Conservation (phyloP, 2,113 vertebrate genomes). For the Bufo bufo region DNA sequence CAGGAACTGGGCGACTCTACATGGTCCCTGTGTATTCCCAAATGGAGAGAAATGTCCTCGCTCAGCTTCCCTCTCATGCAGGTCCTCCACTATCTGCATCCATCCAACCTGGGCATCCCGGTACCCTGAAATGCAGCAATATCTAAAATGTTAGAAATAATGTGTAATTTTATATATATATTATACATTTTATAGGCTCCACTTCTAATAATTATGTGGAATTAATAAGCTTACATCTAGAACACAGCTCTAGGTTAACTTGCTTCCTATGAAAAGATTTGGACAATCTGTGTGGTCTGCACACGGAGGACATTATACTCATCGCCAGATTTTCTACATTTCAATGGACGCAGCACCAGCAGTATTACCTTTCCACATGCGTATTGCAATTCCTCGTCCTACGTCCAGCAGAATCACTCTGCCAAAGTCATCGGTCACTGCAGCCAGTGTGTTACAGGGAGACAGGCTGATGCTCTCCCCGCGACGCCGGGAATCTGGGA, state of each 20-base stretch:
- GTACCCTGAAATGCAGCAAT: conserved; percentile 77
- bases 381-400: conserved; percentile 84
- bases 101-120: conserved; percentile 93
- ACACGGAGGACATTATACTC: no score
- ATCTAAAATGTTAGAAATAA: conserved; percentile 5
- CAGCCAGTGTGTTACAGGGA: conserved; percentile 92
- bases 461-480: conserved; percentile 94
- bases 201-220: no score
- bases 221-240: no score
- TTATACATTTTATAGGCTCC: no score
- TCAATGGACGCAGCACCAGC: no score
- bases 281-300: no score
- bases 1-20: conserved; percentile 88
- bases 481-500: conserved; percentile 94
- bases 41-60: conserved; percentile 72
- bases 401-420: conserved; percentile 91
- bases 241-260: no score
- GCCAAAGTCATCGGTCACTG: conserved; percentile 97
- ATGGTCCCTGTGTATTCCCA: conserved; percentile 77
- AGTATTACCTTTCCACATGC: conserved; percentile 95
- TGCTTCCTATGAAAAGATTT: no score
- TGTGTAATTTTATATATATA: no score
- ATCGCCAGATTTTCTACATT: no score
- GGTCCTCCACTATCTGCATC: conserved; percentile 90
- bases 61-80: conserved; percentile 82